Evolutionary conservation across 2,797 vertebrate genomes (phyloP), one percentile per base, ranked within the genome.

Genomic region (Potorous gilbertii): DNA sequence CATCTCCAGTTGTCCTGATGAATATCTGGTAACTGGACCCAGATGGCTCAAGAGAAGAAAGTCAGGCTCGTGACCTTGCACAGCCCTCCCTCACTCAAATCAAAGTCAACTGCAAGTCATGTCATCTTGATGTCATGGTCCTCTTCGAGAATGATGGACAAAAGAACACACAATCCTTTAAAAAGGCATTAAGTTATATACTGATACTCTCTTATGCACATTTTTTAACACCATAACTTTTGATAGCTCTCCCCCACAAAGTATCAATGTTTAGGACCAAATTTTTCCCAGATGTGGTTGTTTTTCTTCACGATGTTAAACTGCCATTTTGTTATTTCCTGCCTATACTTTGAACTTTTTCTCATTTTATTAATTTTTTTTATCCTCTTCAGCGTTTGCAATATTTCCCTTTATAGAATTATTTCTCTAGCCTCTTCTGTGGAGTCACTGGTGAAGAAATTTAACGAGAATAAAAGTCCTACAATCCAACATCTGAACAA

Each of bases 241-340:
- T 31, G 3, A 3, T 14, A 11, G 18, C 29, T 14, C 5, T 0
- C 21, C 4, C 8, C 62, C 46, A 0, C 10, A 0, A 0, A 54
- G 29, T 52, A 14, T 28, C 27, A 21, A 0, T 13, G 10, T 21
- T 10, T 5, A 1, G 2, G 1, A 4, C 0, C 4, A 4, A 3
- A 1, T 0, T 1, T 1, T 28, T 10, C 40, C 56, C 57, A 54
- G 52, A 62, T 2, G 12, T 0, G 0, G 8, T 0, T 50, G 2
- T 54, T 16, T 55, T 55, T 29, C 74, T 46, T 9, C 1, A 27
- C 5, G 4, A 18, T 28, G 10, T 8, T 9, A 14, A 57, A n/a
- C 28, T 24, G n/a, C 50, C 56, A n/a, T 2, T 4, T 55, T 50
- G 91, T 27, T 16, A 50, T 24, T 21, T 55, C 59, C 56, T 0